phyloP scores from a whole-genome alignment of 2,113 vertebrate species.

The Pantherophis guttatus region DNA sequence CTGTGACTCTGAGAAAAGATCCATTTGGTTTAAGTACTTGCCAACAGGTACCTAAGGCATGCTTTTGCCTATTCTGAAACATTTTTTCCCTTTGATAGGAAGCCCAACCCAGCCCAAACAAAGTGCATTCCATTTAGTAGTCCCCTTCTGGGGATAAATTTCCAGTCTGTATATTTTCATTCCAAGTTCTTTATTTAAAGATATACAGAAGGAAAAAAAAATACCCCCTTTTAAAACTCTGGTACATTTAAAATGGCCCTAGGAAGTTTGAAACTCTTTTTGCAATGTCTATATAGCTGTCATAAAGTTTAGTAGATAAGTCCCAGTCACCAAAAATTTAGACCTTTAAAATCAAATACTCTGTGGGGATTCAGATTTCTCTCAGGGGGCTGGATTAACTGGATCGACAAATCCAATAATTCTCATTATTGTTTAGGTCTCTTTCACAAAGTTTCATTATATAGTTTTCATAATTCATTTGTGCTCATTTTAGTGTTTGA shows the following conservation, averaged over 20 bases:
- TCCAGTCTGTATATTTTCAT: neutral
- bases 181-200: neutral
- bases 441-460: neutral
- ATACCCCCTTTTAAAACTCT: neutral
- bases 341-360: neutral
- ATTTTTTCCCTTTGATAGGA: neutral
- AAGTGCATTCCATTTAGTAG: neutral
- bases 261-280: neutral
- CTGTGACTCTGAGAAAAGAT: neutral
- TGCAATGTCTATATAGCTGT: neutral
- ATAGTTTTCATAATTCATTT: neutral
- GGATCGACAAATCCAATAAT: neutral
- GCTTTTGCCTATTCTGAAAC: neutral
- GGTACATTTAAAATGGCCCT: neutral
- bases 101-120: neutral
- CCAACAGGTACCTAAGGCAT: neutral
- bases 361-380: neutral
- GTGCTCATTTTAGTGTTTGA: neutral
- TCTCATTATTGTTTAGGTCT: neutral
- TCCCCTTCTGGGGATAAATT: neutral
- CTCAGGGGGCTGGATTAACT: neutral
- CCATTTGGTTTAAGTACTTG: neutral
- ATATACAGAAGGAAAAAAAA: neutral
- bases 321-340: neutral
- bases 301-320: neutral